Evolutionary conservation across 2,888 invertebrate species (phyloP), one percentile per base, ranked within the genome.

Genomic region (Oscheius sp.): DNA sequence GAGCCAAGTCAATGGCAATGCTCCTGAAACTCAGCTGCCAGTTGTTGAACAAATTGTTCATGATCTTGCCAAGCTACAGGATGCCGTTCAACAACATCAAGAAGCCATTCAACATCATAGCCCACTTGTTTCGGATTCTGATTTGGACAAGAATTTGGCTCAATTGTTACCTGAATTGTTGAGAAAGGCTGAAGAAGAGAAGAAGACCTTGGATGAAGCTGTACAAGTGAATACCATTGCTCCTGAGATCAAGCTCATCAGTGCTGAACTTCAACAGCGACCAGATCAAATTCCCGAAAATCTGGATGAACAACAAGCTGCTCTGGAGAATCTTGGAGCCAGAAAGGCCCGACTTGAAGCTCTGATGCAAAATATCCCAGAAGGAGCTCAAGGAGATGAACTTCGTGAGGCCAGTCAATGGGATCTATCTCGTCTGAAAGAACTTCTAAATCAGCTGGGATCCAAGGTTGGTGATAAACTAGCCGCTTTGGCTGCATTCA

Each of bases 401-500:
- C 74, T 82, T 59, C 74, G 77, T 27, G 70, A 76, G 66, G 78
- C 76, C 76, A 79, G 77, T 59, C 72, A 74, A 63, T 79, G 79
- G 78, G 82, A 79, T 76, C 73, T 80, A 56, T 79, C 80, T 13
- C 69, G 73, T 58, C 74, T 82, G 63, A 77, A 82, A 69, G 79
- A 80, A 61, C 72, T 77, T 29, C 70, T 80, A 64, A 76, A 74
- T 66, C 68, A 75, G 53, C 74, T 82, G 29, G 77, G 76, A 55
- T 74, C 72, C 55, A 78, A 76, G 29, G 76, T 82, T 69, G 82
- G 80, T 29, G 80, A 82, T 73, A 80, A 80, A 56, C 63, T 80
- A 35, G 80, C 80, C 52, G 80, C 82, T 66, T 77, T 80, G 66
- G 82, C 80, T 46, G 76, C 80, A 21, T 80, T 80, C 77, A 78